A percentile compares a stretch with the other conserved stretches of the same genome.
Conservation (phyloP, 2,888 invertebrate genomes). For the Nomada goodeniana region DNA sequence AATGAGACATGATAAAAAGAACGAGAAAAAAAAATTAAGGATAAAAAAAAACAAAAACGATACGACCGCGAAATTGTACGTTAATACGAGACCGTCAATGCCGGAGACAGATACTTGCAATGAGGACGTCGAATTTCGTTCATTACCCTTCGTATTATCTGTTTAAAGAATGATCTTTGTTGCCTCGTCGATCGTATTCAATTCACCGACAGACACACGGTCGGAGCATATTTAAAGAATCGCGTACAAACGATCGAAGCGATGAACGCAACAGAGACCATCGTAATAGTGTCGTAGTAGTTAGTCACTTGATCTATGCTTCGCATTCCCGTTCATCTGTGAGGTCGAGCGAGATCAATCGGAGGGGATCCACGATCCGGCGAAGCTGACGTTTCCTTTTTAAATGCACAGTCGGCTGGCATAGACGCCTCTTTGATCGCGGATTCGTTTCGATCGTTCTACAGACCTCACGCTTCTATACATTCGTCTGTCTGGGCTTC, state of each 20-base stretch:
- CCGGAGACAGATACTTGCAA: conserved; percentile 53
- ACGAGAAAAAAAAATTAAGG: not conserved
- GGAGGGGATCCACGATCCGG: conserved; percentile 61
- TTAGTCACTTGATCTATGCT: conserved; percentile 79
- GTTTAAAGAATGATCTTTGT: conserved; percentile 60
- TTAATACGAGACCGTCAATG: conserved; percentile 49
- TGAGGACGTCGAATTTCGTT: conserved; percentile 73
- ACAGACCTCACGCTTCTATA: conserved; percentile 73
- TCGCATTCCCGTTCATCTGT: conserved; percentile 76
- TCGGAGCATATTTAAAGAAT: conserved; percentile 8
- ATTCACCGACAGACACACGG: not conserved
- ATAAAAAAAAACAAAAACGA: conserved; percentile 18
- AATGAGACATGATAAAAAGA: not conserved
- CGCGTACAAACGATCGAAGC: conserved; percentile 27
- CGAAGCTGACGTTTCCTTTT: conserved; percentile 9
- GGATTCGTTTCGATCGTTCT: conserved; percentile 72
- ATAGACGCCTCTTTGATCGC: not conserved
- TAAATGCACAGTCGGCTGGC: not conserved
- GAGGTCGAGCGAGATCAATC: conserved; percentile 74
- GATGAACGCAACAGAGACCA: conserved; percentile 57
- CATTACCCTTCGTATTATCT: conserved; percentile 56
- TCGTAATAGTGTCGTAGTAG: conserved; percentile 67
- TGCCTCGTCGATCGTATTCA: not conserved
- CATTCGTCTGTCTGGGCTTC: conserved; percentile 76
- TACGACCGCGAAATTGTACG: conserved; percentile 55